Evolutionary conservation across 1,140 invertebrate genomes (phyloP).

Genomic region (Pinna nobilis): DNA sequence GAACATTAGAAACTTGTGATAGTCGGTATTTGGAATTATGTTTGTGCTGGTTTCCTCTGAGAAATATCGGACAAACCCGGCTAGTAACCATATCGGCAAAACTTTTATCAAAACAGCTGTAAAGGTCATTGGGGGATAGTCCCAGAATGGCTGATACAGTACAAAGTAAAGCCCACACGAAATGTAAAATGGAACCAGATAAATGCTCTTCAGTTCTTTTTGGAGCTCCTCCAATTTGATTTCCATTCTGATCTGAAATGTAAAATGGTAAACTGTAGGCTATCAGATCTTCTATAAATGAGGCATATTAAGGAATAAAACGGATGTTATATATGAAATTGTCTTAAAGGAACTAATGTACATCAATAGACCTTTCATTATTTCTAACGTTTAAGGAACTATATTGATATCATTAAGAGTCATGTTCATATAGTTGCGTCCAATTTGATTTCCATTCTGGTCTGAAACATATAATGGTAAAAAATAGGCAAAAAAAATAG

Average conservation of each 20-base stretch:
- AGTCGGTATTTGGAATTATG: slow-evolving; percentile 21
- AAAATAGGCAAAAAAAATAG: background rate
- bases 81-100: slow-evolving; percentile 44
- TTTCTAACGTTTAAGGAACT: too few relatives aligned
- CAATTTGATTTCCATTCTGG: slow-evolving; percentile 56
- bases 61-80: slow-evolving; percentile 23
- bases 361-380: too few relatives aligned
- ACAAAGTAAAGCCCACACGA: slow-evolving; percentile 33
- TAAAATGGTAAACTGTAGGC: too few relatives aligned
- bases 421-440: too few relatives aligned
- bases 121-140: slow-evolving; percentile 41
- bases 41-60: background rate
- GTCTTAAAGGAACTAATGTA: too few relatives aligned
- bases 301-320: too few relatives aligned
- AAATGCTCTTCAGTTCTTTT: slow-evolving; percentile 1
- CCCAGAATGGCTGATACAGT: slow-evolving; percentile 29
- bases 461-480: too few relatives aligned
- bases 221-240: slow-evolving; percentile 45
- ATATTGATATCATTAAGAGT: too few relatives aligned
- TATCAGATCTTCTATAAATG: too few relatives aligned
- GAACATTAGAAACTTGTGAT: slow-evolving; percentile 31
- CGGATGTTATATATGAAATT: too few relatives aligned
- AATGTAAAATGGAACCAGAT: slow-evolving; percentile 39
- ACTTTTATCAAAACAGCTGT: slow-evolving; percentile 45
- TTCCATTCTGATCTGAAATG: too few relatives aligned